phyloP scores from a whole-genome alignment of 2,888 invertebrate genomes.

The Mythimna loreyi region DNA sequence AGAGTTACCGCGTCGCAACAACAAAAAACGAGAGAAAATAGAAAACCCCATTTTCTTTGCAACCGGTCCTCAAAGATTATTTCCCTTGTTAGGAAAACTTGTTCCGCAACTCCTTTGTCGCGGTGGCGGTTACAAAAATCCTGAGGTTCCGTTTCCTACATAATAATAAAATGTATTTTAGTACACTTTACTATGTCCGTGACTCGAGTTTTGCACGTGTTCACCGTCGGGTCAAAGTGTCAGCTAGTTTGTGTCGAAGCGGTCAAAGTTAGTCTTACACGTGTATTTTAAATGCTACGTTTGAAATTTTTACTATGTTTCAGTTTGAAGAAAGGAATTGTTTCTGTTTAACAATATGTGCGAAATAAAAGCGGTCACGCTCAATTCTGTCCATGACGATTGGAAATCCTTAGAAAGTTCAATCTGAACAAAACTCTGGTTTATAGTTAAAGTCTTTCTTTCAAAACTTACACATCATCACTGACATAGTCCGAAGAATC shows the following conservation, averaged over 20 bases:
- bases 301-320: not conserved
- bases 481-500: too few relatives aligned
- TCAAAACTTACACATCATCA: not conserved
- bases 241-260: conserved; percentile 9
- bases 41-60: conserved; percentile 28
- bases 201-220: conserved; percentile 22
- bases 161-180: conserved; percentile 37
- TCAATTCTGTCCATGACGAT: too few relatives aligned
- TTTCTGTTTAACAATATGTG: not conserved
- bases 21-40: conserved; percentile 19
- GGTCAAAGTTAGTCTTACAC: conserved; percentile 12
- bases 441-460: not conserved
- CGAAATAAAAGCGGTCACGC: too few relatives aligned
- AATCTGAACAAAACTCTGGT: too few relatives aligned
- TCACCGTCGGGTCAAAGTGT: conserved; percentile 15
- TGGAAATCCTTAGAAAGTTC: too few relatives aligned
- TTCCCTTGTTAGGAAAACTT: conserved; percentile 38
- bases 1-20: not conserved
- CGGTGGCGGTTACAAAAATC: conserved; percentile 22
- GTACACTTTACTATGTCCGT: conserved; percentile 1
- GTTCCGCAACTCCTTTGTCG: conserved; percentile 20
- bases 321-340: not conserved
- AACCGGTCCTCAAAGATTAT: conserved; percentile 21
- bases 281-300: conserved; percentile 15
- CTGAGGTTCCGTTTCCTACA: conserved; percentile 8